Percentiles rank a stretch among this genome's conserved stretches.
Evolutionary conservation across 2,113 vertebrate genomes (phyloP).

Genomic region (Brevimyrus niger): DNA sequence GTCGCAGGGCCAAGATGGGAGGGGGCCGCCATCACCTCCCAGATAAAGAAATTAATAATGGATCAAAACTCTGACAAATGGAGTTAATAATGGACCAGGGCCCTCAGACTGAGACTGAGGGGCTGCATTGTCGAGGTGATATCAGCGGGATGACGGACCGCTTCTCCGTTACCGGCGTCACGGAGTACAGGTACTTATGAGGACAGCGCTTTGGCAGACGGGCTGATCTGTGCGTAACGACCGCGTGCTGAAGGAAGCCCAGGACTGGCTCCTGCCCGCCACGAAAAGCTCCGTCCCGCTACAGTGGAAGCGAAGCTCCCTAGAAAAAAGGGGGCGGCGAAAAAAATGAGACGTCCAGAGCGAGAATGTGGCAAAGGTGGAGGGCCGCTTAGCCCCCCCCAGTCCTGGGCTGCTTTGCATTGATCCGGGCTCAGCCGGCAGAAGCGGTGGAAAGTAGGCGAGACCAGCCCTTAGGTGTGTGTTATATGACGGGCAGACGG

Average conservation of each 20-base stretch:
- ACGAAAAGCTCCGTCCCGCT: constrained; percentile 37
- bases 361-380: constrained; percentile 14
- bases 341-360: neutral
- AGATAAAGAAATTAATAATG: constrained; percentile 18
- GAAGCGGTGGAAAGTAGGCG: constrained; percentile 42
- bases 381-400: constrained; percentile 18
- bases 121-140: constrained; percentile 44
- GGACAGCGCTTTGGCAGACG: constrained; percentile 32
- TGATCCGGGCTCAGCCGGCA: constrained; percentile 43
- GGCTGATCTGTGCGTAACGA: constrained; percentile 44
- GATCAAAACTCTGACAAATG: constrained; percentile 42
- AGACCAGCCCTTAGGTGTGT: constrained; percentile 42
- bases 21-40: constrained; percentile 8
- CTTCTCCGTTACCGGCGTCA: neutral
- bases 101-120: constrained; percentile 40
- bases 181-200: neutral
- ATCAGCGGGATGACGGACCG: constrained; percentile 33
- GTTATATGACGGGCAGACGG: constrained; percentile 54
- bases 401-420: constrained; percentile 38
- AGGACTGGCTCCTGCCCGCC: constrained; percentile 47
- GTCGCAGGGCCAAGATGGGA: no score
- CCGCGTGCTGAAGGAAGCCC: constrained; percentile 37
- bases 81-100: constrained; percentile 48
- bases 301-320: neutral
- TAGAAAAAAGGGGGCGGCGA: neutral